phyloP scores from a whole-genome alignment of 2,888 invertebrate species.

The Linnaemya vulpina region DNA sequence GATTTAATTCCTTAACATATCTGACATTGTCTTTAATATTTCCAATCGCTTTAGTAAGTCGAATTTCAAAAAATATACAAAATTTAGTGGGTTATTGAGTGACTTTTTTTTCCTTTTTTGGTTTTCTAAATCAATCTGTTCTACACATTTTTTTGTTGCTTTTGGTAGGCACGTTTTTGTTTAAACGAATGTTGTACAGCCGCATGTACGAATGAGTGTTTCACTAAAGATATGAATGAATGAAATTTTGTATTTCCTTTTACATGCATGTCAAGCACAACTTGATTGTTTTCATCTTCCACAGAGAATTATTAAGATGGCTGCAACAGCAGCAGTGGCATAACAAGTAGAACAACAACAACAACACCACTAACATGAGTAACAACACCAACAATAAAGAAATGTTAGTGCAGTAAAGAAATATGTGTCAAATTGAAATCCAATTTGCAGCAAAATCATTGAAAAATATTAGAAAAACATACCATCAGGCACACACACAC shows the following conservation, averaged over 20 bases:
- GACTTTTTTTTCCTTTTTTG: conserved; percentile 16
- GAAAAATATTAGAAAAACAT: conserved; percentile 34
- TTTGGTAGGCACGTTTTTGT: conserved; percentile 56
- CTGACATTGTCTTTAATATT: conserved; percentile 23
- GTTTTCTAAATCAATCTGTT: conserved; percentile 17
- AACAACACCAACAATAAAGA: neutral
- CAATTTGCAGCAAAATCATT: conserved; percentile 70
- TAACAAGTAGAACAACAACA: neutral
- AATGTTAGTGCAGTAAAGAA: conserved; percentile 27
- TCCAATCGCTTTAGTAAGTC: conserved; percentile 23
- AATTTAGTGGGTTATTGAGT: conserved; percentile 50
- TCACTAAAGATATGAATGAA: conserved; percentile 43
- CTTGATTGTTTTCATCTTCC: conserved; percentile 68
- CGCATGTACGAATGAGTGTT: conserved; percentile 23
- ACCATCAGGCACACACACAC: neutral
- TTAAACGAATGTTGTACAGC: conserved; percentile 23
- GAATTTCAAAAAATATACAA: conserved; percentile 9
- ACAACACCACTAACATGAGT: neutral
- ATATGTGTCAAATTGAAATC: conserved; percentile 70
- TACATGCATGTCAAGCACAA: conserved; percentile 71
- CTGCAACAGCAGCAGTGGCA: neutral
- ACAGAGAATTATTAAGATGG: conserved; percentile 64
- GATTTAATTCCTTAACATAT: neutral
- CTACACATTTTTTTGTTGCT: neutral
- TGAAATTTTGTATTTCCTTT: conserved; percentile 59